Base-by-base conservation (phyloP, 1,140 invertebrate genomes). In the Vollenhovia emeryi region DNA sequence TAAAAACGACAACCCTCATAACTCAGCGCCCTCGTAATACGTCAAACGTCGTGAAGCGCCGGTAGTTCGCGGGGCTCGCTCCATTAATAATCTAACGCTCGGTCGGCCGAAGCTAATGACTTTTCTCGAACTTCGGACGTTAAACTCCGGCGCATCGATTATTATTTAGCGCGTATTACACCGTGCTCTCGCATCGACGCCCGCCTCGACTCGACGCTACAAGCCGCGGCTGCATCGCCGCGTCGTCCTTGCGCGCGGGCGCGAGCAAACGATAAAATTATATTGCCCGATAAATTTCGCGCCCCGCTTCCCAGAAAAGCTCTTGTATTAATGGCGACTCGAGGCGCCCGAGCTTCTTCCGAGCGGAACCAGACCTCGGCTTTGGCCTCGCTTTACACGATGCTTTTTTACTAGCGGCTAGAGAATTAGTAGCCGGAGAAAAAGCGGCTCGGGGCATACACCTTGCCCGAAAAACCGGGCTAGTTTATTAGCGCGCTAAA, bases 211-310 rank as follows among this genome's bases (percentile, higher is more conserved):
- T 43, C 64, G 59, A 24, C 59, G 24, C 15, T 52, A 66, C 62
- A 68, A 52, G 36, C n/a, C 75, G 30, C 76, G 21, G 24, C 18
- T 76, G 43, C 55, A 62, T 36, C 62, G 43, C 60, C 62, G 43
- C 60, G 75, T 69, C 50, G 27, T n/a, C n/a, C 50, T 18, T 18
- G 55, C 36, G 33, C 30, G 57, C 11, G n/a, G n/a, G n/a, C n/a
- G 74, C 57, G 36, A 36, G 57, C 24, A 27, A 36, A 62, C 78
- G 78, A 82, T 82, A 82, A 82, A 82, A 82, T 82, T 82, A 82
- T 82, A 82, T 82, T 82, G 78, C 78, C 66, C 78, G 78, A 82
- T 82, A 82, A 82, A 82, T 82, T 82, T 82, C 78, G 78, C 78
- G 78, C 66, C 52, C 66, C 78, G 66, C 66, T 82, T 82, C 78